These are phyloP conservation scores for Agraylea sexmaculata DNA, from an alignment of 1,140 invertebrate genomes.

Conservation along the genomic window DNA sequence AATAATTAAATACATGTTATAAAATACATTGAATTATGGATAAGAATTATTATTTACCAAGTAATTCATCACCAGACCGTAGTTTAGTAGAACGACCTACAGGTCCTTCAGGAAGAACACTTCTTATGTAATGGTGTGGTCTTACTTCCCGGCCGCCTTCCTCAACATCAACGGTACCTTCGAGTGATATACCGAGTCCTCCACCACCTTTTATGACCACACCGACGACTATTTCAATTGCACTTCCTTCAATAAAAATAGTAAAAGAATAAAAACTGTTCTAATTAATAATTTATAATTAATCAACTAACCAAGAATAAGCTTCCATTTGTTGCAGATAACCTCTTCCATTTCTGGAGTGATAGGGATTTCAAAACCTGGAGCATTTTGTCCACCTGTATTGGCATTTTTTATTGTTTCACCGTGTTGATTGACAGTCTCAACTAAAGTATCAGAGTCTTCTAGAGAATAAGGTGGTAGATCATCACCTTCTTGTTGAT, in stretches of 20 bases:
- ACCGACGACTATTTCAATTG: conserved; percentile 82
- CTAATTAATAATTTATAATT: no score
- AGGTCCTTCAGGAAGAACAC: conserved; percentile 86
- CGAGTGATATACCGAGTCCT: conserved; percentile 88
- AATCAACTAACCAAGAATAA: conserved; percentile 44
- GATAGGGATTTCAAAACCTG: conserved; percentile 36
- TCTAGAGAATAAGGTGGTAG: conserved; percentile 15
- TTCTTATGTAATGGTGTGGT: conserved; percentile 88
- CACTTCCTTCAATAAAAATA: conserved; percentile 43
- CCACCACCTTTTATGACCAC: conserved; percentile 75
- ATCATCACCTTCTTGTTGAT: conserved; percentile 14
- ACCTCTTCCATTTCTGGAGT: conserved; percentile 59
- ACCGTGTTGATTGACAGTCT: conserved; percentile 16
- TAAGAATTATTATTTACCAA: conserved; percentile 43
- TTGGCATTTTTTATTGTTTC: conserved; percentile 14
- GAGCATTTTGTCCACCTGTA: conserved; percentile 17
- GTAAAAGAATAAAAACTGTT: no score
- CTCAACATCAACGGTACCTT: conserved; percentile 93
- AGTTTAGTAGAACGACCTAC: conserved; percentile 78
- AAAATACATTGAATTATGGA: conserved; percentile 5
- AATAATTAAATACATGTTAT: no score
- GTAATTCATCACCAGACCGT: conserved; percentile 78
- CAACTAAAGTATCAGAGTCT: conserved; percentile 13
- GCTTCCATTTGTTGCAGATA: conserved; percentile 74
- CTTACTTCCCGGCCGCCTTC: conserved; percentile 83